Evolutionary conservation across 2,113 vertebrate genomes (phyloP), one percentile per base, ranked within the genome.

Genomic region (Melospiza georgiana): DNA sequence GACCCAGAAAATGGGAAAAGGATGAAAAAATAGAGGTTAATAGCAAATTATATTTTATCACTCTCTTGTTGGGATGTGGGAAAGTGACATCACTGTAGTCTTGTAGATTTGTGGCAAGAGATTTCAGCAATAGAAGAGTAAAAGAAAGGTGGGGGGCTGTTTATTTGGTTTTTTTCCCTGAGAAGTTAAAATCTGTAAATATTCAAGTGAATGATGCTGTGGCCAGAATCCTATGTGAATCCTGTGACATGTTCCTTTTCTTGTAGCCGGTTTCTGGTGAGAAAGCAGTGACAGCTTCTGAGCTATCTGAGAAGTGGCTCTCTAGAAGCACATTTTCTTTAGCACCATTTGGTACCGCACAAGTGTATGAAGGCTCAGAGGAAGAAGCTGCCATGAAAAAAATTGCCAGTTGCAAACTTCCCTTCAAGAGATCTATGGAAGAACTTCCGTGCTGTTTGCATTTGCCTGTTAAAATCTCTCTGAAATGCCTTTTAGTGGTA

Each of bases 261-360:
- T 39, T 52, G 44, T 22, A 43, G 39, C 30, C 14, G 15, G 5
- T 39, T 83, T 58, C n/a, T 93, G 76, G 23, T 61, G 33, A 1
- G 5, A 80, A 74, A 76, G 71, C 83, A 52, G 11, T 43, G 68
- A 59, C 21, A 49, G 4, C 5, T 3, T 19, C 65, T 1, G 10
- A 39, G 30, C 28, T 76, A 6, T 46, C 19, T 49, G 37, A 61
- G 63, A 89, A 19, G 25, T 43, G 48, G 4, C 7, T 55, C 62
- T 57, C 51, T 27, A 55, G 46, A 35, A 16, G 11, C 1, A 2
- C 0, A 1, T 15, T 73, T 73, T 24, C 15, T 5, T 9, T 39
- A 49, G 49, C 71, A 48, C 54, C 33, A 2, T 25, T 71, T 30
- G 41, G 25, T 75, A n/a, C 62, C 52, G 9, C 2, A 33, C 33